Percentiles rank a stretch among this genome's conserved stretches.
Conservation (phyloP, 2,797 vertebrate genomes). For the Sebastes steindachneri region DNA sequence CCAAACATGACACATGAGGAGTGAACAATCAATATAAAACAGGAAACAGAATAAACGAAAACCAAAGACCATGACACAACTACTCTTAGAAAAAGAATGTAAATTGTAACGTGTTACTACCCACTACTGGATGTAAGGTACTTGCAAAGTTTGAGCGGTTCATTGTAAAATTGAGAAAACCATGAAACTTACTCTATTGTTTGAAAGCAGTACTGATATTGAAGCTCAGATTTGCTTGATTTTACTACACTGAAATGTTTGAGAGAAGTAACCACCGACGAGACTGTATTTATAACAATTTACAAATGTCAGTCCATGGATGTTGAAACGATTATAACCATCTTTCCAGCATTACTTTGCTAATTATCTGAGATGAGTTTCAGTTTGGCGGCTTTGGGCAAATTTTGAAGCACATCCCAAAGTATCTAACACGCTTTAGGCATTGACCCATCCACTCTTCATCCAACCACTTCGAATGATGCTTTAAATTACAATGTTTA, state of each 20-base stretch:
- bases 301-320: neutral
- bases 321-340: neutral
- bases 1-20: neutral
- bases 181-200: neutral
- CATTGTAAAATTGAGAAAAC: neutral
- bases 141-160: neutral
- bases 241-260: neutral
- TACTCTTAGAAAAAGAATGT: neutral
- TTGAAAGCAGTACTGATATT: neutral
- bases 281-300: neutral
- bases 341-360: neutral
- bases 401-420: neutral
- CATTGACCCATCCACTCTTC: neutral
- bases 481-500: slow-evolving; percentile 62
- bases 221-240: neutral
- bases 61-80: neutral
- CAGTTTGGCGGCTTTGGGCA: neutral
- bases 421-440: neutral
- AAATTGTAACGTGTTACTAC: too few species aligned
- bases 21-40: neutral
- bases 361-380: neutral
- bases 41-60: neutral
- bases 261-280: neutral
- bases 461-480: slow-evolving; percentile 6
- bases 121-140: too few species aligned